Evolutionary conservation across 2,888 invertebrate species (phyloP).

Genomic region (Drosophila formosana): DNA sequence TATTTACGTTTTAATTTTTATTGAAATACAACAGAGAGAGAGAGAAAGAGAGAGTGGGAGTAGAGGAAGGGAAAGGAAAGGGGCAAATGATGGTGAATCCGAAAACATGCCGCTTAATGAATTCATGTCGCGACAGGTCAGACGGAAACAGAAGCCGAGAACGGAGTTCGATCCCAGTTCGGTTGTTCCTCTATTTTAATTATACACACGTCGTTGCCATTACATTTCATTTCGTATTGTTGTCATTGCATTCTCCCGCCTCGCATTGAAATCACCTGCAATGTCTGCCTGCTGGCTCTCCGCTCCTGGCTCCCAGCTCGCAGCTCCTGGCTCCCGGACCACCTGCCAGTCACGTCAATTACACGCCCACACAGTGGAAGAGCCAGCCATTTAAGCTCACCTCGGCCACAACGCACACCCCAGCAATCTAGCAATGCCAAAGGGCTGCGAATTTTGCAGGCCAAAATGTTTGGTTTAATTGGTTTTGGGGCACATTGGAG

Average conservation of each 20-base stretch:
- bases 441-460: conserved; percentile 54
- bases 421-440: conserved; percentile 53
- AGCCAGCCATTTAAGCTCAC: conserved; percentile 45
- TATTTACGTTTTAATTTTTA: conserved; percentile 74
- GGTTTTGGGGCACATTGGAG: conserved; percentile 65
- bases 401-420: conserved; percentile 11
- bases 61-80: neutral
- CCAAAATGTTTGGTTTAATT: conserved; percentile 78
- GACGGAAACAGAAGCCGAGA: conserved; percentile 39
- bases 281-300: conserved; percentile 9
- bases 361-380: conserved; percentile 38
- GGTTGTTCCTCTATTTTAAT: conserved; percentile 60
- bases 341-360: conserved; percentile 46
- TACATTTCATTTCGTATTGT: conserved; percentile 76
- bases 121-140: conserved; percentile 70
- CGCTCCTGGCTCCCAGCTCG: conserved; percentile 5
- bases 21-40: conserved; percentile 55
- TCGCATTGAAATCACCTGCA: conserved; percentile 36
- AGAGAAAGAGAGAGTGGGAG: conserved; percentile 3
- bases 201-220: conserved; percentile 77
- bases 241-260: conserved; percentile 52
- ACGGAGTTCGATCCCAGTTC: conserved; percentile 29
- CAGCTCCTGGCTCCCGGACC: conserved; percentile 7
- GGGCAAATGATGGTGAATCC: conserved; percentile 1
- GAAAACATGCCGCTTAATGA: conserved; percentile 64